Evolutionary conservation across 2,113 vertebrate genomes (phyloP), one percentile per base, ranked within the genome.

Genomic region (Rattus rattus): DNA sequence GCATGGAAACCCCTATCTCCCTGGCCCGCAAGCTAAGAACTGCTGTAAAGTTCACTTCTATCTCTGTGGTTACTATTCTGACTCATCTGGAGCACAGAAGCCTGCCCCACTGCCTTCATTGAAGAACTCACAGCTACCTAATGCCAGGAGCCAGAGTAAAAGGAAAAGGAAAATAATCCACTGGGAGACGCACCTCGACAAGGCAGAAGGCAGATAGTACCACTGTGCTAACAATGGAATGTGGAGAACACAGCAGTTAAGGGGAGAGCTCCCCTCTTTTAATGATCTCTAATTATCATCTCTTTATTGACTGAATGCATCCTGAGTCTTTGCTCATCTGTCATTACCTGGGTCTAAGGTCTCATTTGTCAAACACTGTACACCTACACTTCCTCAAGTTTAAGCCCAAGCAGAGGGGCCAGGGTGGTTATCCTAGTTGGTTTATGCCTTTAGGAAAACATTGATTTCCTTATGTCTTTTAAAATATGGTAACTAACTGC

Each of bases 401-500:
- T 26, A 14, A 65, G 22, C 20, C 30, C 43, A 43, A 33, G 69
- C 43, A 49, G 11, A 5, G 49, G 3, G 20, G n/a, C 73, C 30
- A 10, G 22, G 56, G 22, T 24, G 10, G 59, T 69, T 56, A 22
- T 24, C 26, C 39, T 67, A 54, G 33, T 28, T 28, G 13, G 2
- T 73, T 69, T 87, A 81, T 4, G 5, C 33, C 52, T 80, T 65
- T 63, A 54, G 52, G 43, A 87, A 76, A 93, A 91, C 20, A 14
- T 94, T 63, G 16, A 9, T 93, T 96, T 85, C 13, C 61, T 16
- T 26, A 14, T 89, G 96, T 79, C 49, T 87, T 96, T 93, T 39
- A 93, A 73, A 90, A 59, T 61, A 91, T 39, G 47, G 0, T 70
- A 76, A 36, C 19, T 54, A 69, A 70, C 47, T 67, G 39, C 28